phyloP scores from a whole-genome alignment of 92 coral and sea anemone species.

The Epizoanthus fatuus region DNA sequence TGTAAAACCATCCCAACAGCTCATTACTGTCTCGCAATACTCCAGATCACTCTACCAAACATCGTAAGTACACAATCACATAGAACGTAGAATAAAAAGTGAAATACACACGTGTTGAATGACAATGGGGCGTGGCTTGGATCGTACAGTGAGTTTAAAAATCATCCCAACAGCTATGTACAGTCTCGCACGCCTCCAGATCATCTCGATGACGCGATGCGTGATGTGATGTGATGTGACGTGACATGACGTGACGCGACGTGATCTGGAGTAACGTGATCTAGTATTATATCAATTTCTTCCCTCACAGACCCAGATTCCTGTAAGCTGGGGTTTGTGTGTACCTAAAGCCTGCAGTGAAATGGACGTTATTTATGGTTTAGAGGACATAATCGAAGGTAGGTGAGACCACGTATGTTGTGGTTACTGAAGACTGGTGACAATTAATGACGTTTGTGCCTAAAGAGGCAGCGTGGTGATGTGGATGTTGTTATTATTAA shows the following conservation, averaged over 20 bases:
- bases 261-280: no score
- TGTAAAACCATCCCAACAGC: constrained; percentile 35
- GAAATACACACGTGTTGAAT: neutral
- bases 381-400: constrained; percentile 30
- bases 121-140: neutral
- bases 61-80: no score
- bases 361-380: constrained; percentile 42
- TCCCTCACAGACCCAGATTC: constrained; percentile 11
- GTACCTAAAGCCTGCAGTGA: constrained; percentile 53
- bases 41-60: no score
- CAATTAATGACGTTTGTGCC: no score
- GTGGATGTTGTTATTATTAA: no score
- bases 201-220: no score
- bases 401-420: neutral
- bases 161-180: neutral
- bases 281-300: no score
- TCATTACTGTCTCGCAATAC: no score
- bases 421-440: no score
- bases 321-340: constrained; percentile 64
- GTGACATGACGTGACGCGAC: neutral
- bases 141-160: constrained; percentile 10
- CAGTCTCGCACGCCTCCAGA: no score
- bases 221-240: neutral
- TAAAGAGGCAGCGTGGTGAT: no score
- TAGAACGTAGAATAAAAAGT: neutral